These are phyloP conservation scores for Diachrysia chrysitis DNA, from an alignment of 2,888 invertebrate genomes.

Conservation along the genomic window DNA sequence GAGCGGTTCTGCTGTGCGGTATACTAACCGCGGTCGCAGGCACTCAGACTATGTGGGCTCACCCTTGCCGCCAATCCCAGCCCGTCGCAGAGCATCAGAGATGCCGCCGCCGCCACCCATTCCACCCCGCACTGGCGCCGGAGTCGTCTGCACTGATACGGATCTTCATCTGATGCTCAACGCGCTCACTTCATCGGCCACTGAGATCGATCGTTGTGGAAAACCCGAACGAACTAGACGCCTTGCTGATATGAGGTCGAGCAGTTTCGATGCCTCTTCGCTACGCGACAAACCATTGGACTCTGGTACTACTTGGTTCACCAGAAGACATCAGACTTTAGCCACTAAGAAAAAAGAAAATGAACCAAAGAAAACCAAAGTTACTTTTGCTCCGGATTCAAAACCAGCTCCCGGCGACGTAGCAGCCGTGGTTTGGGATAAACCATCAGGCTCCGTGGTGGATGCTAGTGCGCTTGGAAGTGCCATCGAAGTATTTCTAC, in stretches of 20 bases:
- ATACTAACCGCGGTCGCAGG: slow-evolving; percentile 90
- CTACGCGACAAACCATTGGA: slow-evolving; percentile 86
- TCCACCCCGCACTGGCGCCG: slow-evolving; percentile 83
- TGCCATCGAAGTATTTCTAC: slow-evolving; percentile 95
- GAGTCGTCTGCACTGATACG: slow-evolving; percentile 94
- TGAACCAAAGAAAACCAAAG: slow-evolving; percentile 85
- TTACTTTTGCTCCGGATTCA: slow-evolving; percentile 90
- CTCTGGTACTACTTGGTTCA: slow-evolving; percentile 92
- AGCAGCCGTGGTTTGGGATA: slow-evolving; percentile 93
- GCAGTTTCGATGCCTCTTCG: slow-evolving; percentile 95
- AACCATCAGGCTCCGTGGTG: slow-evolving; percentile 93
- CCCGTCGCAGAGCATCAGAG: slow-evolving; percentile 92
- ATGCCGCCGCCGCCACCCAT: slow-evolving; percentile 90
- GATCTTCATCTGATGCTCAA: slow-evolving; percentile 94
- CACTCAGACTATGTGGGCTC: slow-evolving; percentile 93
- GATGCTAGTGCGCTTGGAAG: slow-evolving; percentile 95
- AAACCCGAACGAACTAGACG: slow-evolving; percentile 89
- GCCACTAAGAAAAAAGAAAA: slow-evolving; percentile 90
- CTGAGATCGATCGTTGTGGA: slow-evolving; percentile 93
- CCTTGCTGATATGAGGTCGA: slow-evolving; percentile 93
- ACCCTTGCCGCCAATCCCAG: slow-evolving; percentile 90
- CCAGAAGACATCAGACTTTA: slow-evolving; percentile 93
- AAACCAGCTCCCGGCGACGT: slow-evolving; percentile 88
- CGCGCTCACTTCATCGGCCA: slow-evolving; percentile 94
- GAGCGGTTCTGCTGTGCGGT: slow-evolving; percentile 88